Evolutionary conservation across 2,797 vertebrate genomes (phyloP).

Genomic region (Acanthopagrus latus): DNA sequence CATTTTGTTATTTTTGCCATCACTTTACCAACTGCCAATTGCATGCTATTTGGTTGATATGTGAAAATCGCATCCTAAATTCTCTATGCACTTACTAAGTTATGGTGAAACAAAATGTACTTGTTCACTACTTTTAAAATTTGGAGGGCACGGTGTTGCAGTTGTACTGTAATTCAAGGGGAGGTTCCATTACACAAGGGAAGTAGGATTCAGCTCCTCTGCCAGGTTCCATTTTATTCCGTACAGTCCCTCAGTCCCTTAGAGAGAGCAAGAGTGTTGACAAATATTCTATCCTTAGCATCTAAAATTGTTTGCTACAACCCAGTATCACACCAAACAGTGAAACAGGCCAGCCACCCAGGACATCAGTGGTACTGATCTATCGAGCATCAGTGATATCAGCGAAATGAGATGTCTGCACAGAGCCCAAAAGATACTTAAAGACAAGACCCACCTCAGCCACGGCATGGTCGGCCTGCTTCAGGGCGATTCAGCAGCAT

Average conservation of each 20-base stretch:
- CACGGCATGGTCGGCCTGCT: too few relatives aligned
- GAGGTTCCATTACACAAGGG: neutral
- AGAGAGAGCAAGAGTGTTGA: neutral
- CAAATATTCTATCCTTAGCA: neutral
- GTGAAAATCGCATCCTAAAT: neutral
- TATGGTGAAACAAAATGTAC: neutral
- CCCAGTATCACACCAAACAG: too few relatives aligned
- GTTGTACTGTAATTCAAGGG: neutral
- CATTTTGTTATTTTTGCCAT: neutral
- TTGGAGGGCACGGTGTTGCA: neutral
- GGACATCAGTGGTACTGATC: too few relatives aligned
- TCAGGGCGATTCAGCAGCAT: neutral
- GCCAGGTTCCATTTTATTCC: neutral
- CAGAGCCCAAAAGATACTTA: too few relatives aligned
- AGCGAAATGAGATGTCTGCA: too few relatives aligned
- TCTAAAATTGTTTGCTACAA: neutral
- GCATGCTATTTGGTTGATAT: neutral
- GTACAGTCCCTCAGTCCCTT: neutral
- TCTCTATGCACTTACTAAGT: neutral
- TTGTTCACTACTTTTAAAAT: neutral
- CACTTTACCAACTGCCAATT: neutral
- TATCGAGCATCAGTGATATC: too few relatives aligned
- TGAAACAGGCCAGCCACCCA: too few relatives aligned
- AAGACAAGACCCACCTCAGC: too few relatives aligned
- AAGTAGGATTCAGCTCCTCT: neutral